Percentiles rank a stretch among this genome's conserved stretches.
phyloP scores from a whole-genome alignment of 1,140 invertebrate species.

The Meteorus sp. region DNA sequence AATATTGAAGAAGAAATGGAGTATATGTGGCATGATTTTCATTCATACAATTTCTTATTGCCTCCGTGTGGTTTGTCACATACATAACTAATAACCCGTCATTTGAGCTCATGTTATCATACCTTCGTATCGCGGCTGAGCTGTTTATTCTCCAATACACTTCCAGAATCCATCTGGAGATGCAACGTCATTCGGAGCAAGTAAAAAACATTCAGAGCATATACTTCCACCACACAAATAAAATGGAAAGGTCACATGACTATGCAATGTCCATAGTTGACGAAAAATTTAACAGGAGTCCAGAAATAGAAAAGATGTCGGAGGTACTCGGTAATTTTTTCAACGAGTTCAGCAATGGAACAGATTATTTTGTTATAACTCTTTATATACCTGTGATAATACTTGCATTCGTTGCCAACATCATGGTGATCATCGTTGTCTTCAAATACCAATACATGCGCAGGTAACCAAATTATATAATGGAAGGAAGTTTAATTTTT shows the following conservation, averaged over 20 bases:
- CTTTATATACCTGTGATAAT: slow-evolving; percentile 65
- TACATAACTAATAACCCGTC: too few relatives aligned
- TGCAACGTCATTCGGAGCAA: too few relatives aligned
- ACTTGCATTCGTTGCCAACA: slow-evolving; percentile 64
- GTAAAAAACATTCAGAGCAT: too few relatives aligned
- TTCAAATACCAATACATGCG: slow-evolving; percentile 70
- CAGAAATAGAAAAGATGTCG: slow-evolving; percentile 22
- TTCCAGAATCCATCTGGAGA: too few relatives aligned
- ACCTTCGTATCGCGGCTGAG: too few relatives aligned
- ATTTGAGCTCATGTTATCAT: too few relatives aligned
- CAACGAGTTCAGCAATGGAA: slow-evolving; percentile 34
- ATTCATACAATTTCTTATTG: too few relatives aligned
- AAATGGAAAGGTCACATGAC: not conserved
- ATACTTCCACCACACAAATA: not conserved
- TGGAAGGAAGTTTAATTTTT: slow-evolving; percentile 17
- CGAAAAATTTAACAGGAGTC: slow-evolving; percentile 1
- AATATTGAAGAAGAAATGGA: too few relatives aligned
- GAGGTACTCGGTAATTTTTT: slow-evolving; percentile 34
- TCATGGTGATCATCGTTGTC: slow-evolving; percentile 68
- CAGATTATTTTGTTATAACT: slow-evolving; percentile 58
- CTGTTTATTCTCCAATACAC: too few relatives aligned
- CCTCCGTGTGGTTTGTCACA: too few relatives aligned
- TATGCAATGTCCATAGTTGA: not conserved
- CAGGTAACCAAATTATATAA: slow-evolving; percentile 59
- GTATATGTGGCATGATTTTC: too few relatives aligned